Base-by-base conservation (phyloP, 2,888 invertebrate species). In the Phyllotreta cruciferae region DNA sequence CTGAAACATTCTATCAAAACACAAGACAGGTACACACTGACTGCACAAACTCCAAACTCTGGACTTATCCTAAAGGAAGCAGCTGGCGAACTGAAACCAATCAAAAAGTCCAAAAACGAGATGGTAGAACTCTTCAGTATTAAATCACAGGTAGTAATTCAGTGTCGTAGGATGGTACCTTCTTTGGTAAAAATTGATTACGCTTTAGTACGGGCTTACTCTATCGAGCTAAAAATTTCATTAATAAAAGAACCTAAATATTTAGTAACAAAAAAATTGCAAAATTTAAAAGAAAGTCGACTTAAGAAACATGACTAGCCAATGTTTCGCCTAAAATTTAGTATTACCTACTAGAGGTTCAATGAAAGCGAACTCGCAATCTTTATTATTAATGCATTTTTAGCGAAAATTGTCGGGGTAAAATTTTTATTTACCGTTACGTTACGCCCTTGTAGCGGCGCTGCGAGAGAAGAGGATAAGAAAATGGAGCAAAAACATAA, bases 101-200 rank as follows among this genome's bases (percentile, higher is more conserved):
- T 71, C 69, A 60, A 64, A 66, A 72, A 71, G 70, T 72, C 69
- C 72, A 68, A 69, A 71, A 70, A 70, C 66, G 64, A 69, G 72
- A 73, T 71, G 68, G 71, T 71, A 67, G 70, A 71, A 72, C 70
- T 63, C 71, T 71, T 66, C 71, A 72, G 72, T 70, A 73, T 71
- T 74, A 74, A 79, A 78, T 78, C 78, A 78, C 80, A 79, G 79
- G 79, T 80, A 78, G 74, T 68, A 64, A 62, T 58, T 8, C 64
- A 64, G 56, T 37, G 64, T 56, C 64, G 64, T 61, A 53, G 38
- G n/a, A 13, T 24, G 24, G 24, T 24, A 24, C 24, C 24, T 24
- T n/a, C n/a, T n/a, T n/a, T n/a, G n/a, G n/a, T n/a, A n/a, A n/a
- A n/a, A n/a, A n/a, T n/a, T n/a, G n/a, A n/a, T n/a, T n/a, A n/a